Percentiles rank a stretch among this genome's conserved stretches.
Evolutionary conservation across 2,888 invertebrate genomes (phyloP).

Genomic region (Sepioteuthis lessoniana): DNA sequence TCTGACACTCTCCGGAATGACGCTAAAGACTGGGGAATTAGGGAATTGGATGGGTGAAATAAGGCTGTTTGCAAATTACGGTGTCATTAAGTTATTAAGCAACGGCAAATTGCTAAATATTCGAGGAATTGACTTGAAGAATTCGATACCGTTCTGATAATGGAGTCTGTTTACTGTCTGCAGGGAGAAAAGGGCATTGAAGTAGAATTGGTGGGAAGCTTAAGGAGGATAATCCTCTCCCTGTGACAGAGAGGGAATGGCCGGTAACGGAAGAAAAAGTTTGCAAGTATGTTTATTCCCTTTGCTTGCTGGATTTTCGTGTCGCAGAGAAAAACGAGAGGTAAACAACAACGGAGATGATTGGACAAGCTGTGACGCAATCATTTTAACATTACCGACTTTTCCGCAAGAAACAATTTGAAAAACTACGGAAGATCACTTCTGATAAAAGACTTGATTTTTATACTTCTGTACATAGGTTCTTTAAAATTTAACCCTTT

Average conservation of each 20-base stretch:
- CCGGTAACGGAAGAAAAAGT: background rate
- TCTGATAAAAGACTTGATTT: background rate
- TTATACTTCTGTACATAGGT: too few relatives aligned
- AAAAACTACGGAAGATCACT: background rate
- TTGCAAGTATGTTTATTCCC: background rate
- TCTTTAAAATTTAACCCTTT: too few relatives aligned
- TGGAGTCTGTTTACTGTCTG: constrained; percentile 33
- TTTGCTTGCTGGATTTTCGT: background rate
- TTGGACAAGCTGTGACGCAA: background rate
- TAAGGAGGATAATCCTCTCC: constrained; percentile 33
- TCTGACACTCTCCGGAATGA: background rate
- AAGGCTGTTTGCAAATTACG: constrained; percentile 1
- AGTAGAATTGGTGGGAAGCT: background rate
- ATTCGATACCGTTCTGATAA: constrained; percentile 17
- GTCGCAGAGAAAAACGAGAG: background rate
- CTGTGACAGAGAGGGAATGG: background rate
- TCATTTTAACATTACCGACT: background rate
- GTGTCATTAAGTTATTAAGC: constrained; percentile 10
- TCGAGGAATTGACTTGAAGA: background rate
- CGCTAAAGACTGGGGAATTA: background rate
- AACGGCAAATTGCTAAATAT: constrained; percentile 18
- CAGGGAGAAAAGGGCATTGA: background rate
- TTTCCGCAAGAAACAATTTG: background rate
- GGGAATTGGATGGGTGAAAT: background rate
- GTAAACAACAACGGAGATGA: background rate